Conservation (phyloP, 1,140 invertebrate species). For the Delia radicum region DNA sequence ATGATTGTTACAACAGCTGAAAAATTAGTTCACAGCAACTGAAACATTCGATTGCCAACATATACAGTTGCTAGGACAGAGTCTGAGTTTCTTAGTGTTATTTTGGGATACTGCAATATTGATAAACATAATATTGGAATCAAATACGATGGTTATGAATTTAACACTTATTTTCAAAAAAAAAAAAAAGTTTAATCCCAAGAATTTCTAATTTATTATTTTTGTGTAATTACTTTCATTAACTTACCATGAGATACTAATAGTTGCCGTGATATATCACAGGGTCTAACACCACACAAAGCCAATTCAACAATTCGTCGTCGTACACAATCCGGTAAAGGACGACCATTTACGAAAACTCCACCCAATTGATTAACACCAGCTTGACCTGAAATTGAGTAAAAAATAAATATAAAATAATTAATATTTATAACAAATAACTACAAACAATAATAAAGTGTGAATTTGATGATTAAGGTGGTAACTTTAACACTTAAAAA, state of each 20-base stretch:
- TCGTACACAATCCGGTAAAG: conserved; percentile 90
- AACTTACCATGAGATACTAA: conserved; percentile 87
- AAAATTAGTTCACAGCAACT: no score
- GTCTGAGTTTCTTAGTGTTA: no score
- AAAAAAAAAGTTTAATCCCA: no score
- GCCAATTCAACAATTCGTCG: conserved; percentile 92
- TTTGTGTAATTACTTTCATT: background rate
- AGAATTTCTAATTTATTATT: background rate
- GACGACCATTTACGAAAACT: conserved; percentile 94
- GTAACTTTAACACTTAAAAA: no score
- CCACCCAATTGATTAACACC: conserved; percentile 95
- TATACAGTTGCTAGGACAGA: no score
- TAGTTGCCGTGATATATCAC: conserved; percentile 92
- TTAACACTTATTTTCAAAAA: background rate
- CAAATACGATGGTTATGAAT: background rate
- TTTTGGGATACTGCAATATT: no score
- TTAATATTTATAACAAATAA: no score
- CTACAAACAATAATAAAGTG: no score
- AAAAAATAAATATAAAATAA: background rate
- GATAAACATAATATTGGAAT: no score
- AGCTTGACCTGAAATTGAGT: conserved; percentile 78
- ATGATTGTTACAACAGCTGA: no score
- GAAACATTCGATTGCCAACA: no score
- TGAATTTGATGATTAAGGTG: no score
- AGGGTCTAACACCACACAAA: conserved; percentile 86